phyloP scores from a whole-genome alignment of 1,140 invertebrate species.

The Hylaeus anthracinus region DNA sequence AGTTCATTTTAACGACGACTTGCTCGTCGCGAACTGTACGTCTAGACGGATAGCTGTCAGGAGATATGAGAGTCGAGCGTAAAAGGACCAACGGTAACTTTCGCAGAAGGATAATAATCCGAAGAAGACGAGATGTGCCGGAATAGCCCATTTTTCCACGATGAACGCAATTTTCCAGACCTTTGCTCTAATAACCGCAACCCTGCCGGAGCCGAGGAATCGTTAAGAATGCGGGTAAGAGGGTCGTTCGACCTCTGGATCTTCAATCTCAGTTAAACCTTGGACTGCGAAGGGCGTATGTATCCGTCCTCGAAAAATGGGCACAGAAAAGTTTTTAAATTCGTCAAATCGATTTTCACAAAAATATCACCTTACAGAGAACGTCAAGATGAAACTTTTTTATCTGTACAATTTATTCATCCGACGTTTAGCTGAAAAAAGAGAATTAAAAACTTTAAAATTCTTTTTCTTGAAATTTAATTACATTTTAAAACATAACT shows the following conservation, averaged over 20 bases:
- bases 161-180: conserved; percentile 44
- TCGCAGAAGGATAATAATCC: conserved; percentile 11
- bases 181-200: conserved; percentile 32
- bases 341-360: too few species aligned
- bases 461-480: too few species aligned
- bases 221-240: conserved; percentile 43
- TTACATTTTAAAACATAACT: too few species aligned
- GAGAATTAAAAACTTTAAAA: too few species aligned
- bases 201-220: not conserved
- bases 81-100: conserved; percentile 16
- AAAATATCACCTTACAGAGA: too few species aligned
- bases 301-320: too few species aligned
- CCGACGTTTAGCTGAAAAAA: too few species aligned
- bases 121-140: conserved; percentile 3
- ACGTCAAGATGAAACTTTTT: too few species aligned
- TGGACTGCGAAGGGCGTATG: too few species aligned
- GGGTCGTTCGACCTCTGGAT: conserved; percentile 5
- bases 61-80: not conserved
- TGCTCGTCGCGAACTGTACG: not conserved
- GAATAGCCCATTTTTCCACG: conserved; percentile 7
- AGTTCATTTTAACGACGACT: not conserved
- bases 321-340: too few species aligned
- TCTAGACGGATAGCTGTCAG: not conserved
- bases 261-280: conserved; percentile 10
- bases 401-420: too few species aligned